Evolutionary conservation across 2,113 vertebrate species (phyloP), one percentile per base, ranked within the genome.

Genomic region (Antennarius striatus): DNA sequence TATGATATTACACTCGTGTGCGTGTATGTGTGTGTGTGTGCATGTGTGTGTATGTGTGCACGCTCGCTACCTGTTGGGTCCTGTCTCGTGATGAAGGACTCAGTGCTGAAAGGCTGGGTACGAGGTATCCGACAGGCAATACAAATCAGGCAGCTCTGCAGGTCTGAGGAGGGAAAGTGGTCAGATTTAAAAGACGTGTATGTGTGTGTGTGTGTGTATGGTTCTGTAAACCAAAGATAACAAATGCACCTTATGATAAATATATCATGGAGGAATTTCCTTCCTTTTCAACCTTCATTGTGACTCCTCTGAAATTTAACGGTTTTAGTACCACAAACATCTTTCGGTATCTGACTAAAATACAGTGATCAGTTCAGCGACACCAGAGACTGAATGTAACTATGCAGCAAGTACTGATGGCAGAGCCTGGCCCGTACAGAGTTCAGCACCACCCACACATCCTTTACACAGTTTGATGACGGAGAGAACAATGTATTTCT

Each of bases 1-100:
- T 39, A 6, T 47, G 1, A 55, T 6, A 40, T 16, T 3, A 15
- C 5, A 29, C 12, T 4, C 14, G 9, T 43, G 17, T n/a, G 28
- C 13, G 11, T 47, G 53, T 65, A 40, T 49, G 28, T 17, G 11
- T 47, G 53, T 65, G 48, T 49, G 51, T 54, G 29, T 47, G 47
- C 56, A n/a, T 60, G 39, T 56, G 16, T 58, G 66, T 63, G 67
- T 57, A 39, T 63, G 32, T 60, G 39, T 56, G 16, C 62, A 62
- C 59, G 67, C 57, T 48, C 62, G 22, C 69, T 90, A 98, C 97
- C 97, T 93, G 96, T 96, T 84, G 96, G 95, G 88, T 98, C 97
- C 84, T 98, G 97, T 88, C 95, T 97, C 59, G 97, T 98, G 88
- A 98, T 95, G 46, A 98, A 98, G 60, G 96, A 96, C 87, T 98